Percentiles rank a stretch among this genome's conserved stretches.
These are phyloP conservation scores for Chrysoperla carnea DNA, from an alignment of 1,140 invertebrate species.

Conservation along the genomic window DNA sequence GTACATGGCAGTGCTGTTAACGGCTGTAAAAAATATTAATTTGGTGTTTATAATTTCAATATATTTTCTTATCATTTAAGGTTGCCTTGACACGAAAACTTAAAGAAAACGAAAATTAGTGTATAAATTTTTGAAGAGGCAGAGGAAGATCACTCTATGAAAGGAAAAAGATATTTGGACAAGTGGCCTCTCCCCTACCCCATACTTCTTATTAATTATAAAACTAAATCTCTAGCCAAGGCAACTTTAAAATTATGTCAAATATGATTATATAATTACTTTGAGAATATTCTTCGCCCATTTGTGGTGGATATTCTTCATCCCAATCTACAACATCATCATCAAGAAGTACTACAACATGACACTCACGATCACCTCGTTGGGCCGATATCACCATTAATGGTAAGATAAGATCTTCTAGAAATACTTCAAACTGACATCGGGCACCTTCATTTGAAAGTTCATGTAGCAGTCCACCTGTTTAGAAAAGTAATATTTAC, in stretches of 20 bases:
- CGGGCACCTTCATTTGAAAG: conserved; percentile 96
- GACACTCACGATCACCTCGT: conserved; percentile 73
- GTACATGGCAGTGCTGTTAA: conserved; percentile 83
- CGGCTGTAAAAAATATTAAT: conserved; percentile 31
- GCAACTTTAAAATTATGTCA: too few relatives aligned
- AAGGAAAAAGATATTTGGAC: too few relatives aligned
- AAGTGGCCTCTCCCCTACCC: too few relatives aligned
- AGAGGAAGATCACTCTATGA: too few relatives aligned
- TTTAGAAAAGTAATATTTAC: conserved; percentile 19
- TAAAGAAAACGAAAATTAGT: too few relatives aligned
- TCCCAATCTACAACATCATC: conserved; percentile 97
- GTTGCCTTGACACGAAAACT: too few relatives aligned
- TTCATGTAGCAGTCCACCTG: conserved; percentile 91
- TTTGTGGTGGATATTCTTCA: conserved; percentile 94
- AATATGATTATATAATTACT: conserved; percentile 47
- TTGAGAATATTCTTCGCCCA: conserved; percentile 96
- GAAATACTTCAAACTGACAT: conserved; percentile 88
- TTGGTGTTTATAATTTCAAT: too few relatives aligned
- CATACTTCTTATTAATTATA: too few relatives aligned
- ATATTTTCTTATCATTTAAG: too few relatives aligned
- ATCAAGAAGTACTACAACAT: conserved; percentile 90
- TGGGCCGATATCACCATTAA: conserved; percentile 92
- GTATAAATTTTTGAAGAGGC: too few relatives aligned
- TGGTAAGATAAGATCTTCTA: conserved; percentile 90
- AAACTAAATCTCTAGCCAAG: too few relatives aligned